Conservation (phyloP, 2,113 vertebrate species). For the Psammodynastes pulverulentus region DNA sequence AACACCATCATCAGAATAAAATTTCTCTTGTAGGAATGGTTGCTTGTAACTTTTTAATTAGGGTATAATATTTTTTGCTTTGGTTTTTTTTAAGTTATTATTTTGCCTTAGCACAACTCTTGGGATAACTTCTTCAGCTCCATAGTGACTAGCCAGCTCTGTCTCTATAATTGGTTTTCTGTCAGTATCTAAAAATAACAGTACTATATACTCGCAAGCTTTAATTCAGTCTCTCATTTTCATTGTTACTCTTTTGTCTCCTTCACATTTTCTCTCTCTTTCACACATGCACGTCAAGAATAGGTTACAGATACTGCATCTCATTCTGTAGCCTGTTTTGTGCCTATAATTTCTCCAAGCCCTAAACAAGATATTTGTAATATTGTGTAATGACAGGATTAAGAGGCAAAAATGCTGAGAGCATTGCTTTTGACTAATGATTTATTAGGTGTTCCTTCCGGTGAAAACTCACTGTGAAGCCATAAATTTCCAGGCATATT, state of each 20-base stretch:
- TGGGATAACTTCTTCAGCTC: neutral
- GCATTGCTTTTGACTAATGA: constrained; percentile 52
- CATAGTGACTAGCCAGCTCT: neutral
- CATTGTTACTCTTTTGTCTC: constrained; percentile 1
- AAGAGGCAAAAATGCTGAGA: constrained; percentile 29
- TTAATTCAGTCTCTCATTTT: constrained; percentile 2
- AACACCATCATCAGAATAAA: neutral
- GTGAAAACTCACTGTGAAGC: constrained; percentile 53
- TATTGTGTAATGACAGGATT: constrained; percentile 30
- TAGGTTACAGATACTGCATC: neutral
- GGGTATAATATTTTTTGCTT: neutral
- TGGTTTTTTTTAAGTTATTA: constrained; percentile 5
- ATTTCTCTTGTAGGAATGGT: constrained; percentile 7
- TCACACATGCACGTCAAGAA: neutral
- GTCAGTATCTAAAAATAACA: neutral
- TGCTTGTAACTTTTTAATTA: neutral
- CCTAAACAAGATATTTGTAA: constrained; percentile 13
- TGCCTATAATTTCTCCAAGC: neutral
- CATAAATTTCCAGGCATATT: constrained; percentile 71
- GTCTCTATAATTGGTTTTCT: neutral
- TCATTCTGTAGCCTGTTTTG: neutral
- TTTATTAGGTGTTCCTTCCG: constrained; percentile 53
- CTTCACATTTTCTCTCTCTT: neutral
- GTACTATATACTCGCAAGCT: neutral
- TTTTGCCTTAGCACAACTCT: neutral